Evolutionary conservation across 2,888 invertebrate genomes (phyloP), one percentile per base, ranked within the genome.

Genomic region (Melanargia galathea): DNA sequence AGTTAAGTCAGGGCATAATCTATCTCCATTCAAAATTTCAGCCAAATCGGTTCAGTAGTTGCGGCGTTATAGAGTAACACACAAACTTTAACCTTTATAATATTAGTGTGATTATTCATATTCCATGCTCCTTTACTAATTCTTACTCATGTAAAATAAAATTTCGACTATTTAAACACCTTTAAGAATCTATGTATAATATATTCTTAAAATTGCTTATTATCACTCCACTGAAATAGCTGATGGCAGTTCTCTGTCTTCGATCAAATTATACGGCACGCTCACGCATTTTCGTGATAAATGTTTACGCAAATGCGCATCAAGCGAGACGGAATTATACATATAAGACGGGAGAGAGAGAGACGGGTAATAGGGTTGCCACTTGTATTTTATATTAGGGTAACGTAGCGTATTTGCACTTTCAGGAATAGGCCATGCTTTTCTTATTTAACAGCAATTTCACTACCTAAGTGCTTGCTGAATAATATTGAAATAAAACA

Each of bases 241-340:
- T 80, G 82, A 79, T 76, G 79, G 75, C 74, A 70, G 79, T 76
- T 72, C 78, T 81, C 86, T 82, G 86, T 83, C 84, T 82, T 83
- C 83, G 82, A 88, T 87, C 87, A 87, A 86, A 87, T 89, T 88
- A 87, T 84, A 82, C 84, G 77, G 73, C 75, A 76, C 71, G 75
- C 80, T 78, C 75, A 74, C 76, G 78, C 78, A 71, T 73, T 74
- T 71, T 66, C 69, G 69, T 74, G 74, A 76, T 74, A 74, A 76
- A 76, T 77, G 75, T 75, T 63, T 70, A 72, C 73, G 72, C 67
- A 74, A 73, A 70, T 68, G 73, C 74, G 75, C 75, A 73, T 73
- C 68, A 73, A 71, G 70, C 52, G 78, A 73, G 79, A 78, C 67
- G 56, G 75, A 71, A 74, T 71, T 75, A 77, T 74, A 71, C 75